Conservation (phyloP, 2,888 invertebrate genomes). For the Harpagoxenus sublaevis region DNA sequence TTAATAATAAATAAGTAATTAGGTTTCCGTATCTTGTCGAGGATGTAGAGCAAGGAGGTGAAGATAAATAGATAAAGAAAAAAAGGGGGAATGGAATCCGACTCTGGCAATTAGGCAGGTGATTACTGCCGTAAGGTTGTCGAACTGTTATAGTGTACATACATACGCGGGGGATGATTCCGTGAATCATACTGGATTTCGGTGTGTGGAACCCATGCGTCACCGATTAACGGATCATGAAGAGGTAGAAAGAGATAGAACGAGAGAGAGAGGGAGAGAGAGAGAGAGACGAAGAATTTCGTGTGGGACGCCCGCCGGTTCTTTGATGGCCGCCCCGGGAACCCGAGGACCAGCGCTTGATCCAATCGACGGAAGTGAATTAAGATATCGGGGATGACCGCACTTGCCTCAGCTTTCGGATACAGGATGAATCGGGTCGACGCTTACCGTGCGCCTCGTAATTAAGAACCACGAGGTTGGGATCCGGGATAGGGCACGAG, state of each 20-base stretch:
- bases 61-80: not conserved
- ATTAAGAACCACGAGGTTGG: constrained; percentile 61
- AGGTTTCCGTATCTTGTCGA: not conserved
- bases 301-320: constrained; percentile 35
- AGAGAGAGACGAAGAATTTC: constrained; percentile 16
- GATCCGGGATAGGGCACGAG: constrained; percentile 9
- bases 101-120: constrained; percentile 13
- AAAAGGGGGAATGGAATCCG: not conserved
- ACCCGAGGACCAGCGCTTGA: constrained; percentile 56
- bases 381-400: constrained; percentile 57
- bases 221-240: constrained; percentile 61
- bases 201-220: constrained; percentile 62
- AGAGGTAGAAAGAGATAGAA: not conserved
- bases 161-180: constrained; percentile 53
- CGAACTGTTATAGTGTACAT: not conserved
- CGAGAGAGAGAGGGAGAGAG: not conserved
- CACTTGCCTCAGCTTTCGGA: constrained; percentile 52
- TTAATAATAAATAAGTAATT: not conserved
- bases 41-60: not conserved
- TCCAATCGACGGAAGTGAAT: constrained; percentile 66
- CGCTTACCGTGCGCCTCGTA: constrained; percentile 55
- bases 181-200: constrained; percentile 65
- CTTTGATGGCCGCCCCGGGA: constrained; percentile 53
- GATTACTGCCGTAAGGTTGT: not conserved
- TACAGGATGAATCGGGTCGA: constrained; percentile 53